A percentile compares a stretch with the other conserved stretches of the same genome.
phyloP scores from a whole-genome alignment of 2,797 vertebrate species.

The Chanos chanos region DNA sequence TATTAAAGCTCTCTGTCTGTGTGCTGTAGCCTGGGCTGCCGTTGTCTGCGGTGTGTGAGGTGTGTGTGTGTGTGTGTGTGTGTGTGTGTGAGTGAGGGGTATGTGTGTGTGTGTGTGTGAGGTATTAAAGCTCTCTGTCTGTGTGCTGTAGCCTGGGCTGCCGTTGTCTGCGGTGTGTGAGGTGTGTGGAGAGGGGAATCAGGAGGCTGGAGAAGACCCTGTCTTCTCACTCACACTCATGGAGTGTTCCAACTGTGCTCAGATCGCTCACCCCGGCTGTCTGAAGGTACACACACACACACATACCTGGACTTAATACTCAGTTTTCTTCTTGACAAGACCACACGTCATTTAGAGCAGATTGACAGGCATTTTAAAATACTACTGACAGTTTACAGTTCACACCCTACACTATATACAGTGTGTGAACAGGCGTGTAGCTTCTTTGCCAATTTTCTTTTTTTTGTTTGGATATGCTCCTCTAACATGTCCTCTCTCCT shows the following conservation, averaged over 20 bases:
- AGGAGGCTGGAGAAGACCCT: slow-evolving; percentile 79
- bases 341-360: no score
- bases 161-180: slow-evolving; percentile 95
- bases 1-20: not conserved
- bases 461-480: not conserved
- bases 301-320: no score
- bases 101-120: slow-evolving; percentile 32
- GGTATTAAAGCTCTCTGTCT: slow-evolving; percentile 47
- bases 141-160: slow-evolving; percentile 82
- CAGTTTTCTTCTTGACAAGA: no score
- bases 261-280: slow-evolving; percentile 94
- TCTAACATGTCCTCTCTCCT: not conserved
- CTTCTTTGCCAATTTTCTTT: not conserved
- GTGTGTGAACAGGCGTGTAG: no score
- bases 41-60: not conserved
- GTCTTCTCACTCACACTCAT: slow-evolving; percentile 87
- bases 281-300: slow-evolving; percentile 73
- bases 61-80: slow-evolving; percentile 23
- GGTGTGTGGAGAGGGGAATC: slow-evolving; percentile 93
- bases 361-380: no score
- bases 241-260: slow-evolving; percentile 97
- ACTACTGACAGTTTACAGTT: no score
- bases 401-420: no score
- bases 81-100: slow-evolving; percentile 13
- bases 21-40: not conserved